Base-by-base conservation (phyloP, 2,888 invertebrate genomes). In the Erebia ligea region DNA sequence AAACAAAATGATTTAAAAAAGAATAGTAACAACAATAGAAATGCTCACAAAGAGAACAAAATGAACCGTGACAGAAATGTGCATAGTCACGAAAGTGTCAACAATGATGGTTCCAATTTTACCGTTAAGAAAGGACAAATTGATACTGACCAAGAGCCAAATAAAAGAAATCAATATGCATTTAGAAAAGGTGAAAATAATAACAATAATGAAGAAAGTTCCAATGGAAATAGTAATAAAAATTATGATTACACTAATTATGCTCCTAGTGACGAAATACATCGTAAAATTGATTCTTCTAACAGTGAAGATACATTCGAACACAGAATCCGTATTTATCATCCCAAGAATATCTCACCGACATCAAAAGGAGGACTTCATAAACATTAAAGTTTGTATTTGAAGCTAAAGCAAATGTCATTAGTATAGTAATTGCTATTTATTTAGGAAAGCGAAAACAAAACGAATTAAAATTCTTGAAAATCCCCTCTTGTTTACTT, bases 261-360 rank as follows among this genome's bases (percentile, higher is more conserved):
- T 11, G 25, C 42, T 21, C 48, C 34, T 21, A 66, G 56, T 40
- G 65, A 66, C 15, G 15, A n/a, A 54, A 13, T 67, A 57, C 57
- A 45, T 3, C 45, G 45, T 25, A 67, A 70, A 15, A 52, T 54
- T 54, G 54, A 65, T 65, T 56, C 62, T 19, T 57, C 71, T 58
- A 21, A 74, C 9, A 67, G 68, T 10, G 73, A 67, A 62, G 48
- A 70, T 25, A 71, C 63, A 57, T 76, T 68, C 40, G 70, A 76
- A 58, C 76, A 76, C 63, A 70, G 69, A 48, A 76, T 76, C 50
- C 70, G 68, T n/a, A 72, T 76, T n/a, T 64, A 71, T 52, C 76
- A 76, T 57, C 75, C 76, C 0, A 72, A 71, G 59, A 34, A 50
- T 68, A 52, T 71, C 52, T 17, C 58, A 40, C 17, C 69, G 59